These are phyloP conservation scores for Alviniconcha marisindica DNA, from an alignment of 1,140 invertebrate species.

Conservation along the genomic window DNA sequence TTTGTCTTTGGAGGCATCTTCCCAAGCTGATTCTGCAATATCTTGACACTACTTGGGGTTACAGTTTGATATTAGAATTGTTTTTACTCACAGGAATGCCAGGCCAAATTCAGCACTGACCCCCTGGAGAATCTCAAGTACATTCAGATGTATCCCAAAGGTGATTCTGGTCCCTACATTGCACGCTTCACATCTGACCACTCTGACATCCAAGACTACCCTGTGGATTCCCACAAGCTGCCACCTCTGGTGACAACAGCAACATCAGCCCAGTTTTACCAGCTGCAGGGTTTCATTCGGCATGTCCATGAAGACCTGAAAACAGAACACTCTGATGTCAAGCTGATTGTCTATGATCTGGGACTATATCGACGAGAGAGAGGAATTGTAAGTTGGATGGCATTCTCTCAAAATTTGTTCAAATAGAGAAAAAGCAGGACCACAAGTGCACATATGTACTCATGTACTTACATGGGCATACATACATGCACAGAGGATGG, in stretches of 20 bases:
- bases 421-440: too few relatives aligned
- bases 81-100: slow-evolving; percentile 38
- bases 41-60: too few relatives aligned
- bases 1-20: too few relatives aligned
- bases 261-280: slow-evolving; percentile 57
- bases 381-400: slow-evolving; percentile 54
- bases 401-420: too few relatives aligned
- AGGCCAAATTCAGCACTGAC: slow-evolving; percentile 46
- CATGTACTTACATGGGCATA: too few relatives aligned
- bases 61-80: too few relatives aligned
- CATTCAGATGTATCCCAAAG: slow-evolving; percentile 59
- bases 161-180: slow-evolving; percentile 63
- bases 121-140: slow-evolving; percentile 49
- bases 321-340: slow-evolving; percentile 34
- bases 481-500: too few relatives aligned
- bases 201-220: slow-evolving; percentile 45
- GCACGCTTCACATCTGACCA: slow-evolving; percentile 57
- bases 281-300: slow-evolving; percentile 39
- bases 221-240: slow-evolving; percentile 47
- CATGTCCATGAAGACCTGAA: slow-evolving; percentile 45
- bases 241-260: slow-evolving; percentile 64
- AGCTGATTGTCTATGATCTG: slow-evolving; percentile 62
- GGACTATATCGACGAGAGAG: slow-evolving; percentile 57
- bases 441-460: too few relatives aligned
- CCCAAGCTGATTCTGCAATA: too few relatives aligned